Conservation (phyloP, 2,797 vertebrate species). For the Ctenopoma kingsleyae region DNA sequence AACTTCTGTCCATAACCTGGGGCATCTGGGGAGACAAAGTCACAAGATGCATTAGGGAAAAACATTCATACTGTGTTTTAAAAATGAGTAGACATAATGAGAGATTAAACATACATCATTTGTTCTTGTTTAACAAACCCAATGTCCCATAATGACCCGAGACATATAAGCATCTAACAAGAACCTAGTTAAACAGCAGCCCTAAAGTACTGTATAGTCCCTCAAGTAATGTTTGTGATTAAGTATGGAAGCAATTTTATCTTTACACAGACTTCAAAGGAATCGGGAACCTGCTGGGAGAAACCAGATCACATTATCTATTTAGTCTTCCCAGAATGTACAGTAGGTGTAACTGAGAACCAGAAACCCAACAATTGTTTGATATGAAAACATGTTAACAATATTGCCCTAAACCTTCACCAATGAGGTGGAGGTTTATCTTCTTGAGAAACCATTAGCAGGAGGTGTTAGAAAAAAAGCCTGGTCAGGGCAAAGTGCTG, state of each 20-base stretch:
- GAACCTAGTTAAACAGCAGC: not conserved
- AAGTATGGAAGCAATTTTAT: constrained; percentile 6
- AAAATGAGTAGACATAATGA: not conserved
- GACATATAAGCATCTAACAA: constrained; percentile 10
- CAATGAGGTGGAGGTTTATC: constrained; percentile 21
- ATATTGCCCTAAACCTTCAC: constrained; percentile 10
- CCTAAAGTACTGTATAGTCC: not conserved
- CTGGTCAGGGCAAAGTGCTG: constrained; percentile 50
- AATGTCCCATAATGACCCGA: constrained; percentile 16
- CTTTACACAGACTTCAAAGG: not conserved
- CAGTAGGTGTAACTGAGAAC: not conserved
- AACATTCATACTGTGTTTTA: not conserved
- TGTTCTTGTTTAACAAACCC: constrained; percentile 15
- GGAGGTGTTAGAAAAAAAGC: constrained; percentile 50
- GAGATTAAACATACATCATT: constrained; percentile 23
- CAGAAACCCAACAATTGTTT: constrained; percentile 28
- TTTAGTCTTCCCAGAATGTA: not conserved
- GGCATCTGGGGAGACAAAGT: constrained; percentile 87
- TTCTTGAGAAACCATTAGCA: constrained; percentile 48
- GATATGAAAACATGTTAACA: constrained; percentile 9
- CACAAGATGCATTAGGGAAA: constrained; percentile 17
- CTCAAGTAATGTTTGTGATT: constrained; percentile 14
- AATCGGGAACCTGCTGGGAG: not conserved
- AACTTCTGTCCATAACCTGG: constrained; percentile 85
- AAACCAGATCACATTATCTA: constrained; percentile 7